phyloP scores from a whole-genome alignment of 2,797 vertebrate species.

The Hybognathus amarus region DNA sequence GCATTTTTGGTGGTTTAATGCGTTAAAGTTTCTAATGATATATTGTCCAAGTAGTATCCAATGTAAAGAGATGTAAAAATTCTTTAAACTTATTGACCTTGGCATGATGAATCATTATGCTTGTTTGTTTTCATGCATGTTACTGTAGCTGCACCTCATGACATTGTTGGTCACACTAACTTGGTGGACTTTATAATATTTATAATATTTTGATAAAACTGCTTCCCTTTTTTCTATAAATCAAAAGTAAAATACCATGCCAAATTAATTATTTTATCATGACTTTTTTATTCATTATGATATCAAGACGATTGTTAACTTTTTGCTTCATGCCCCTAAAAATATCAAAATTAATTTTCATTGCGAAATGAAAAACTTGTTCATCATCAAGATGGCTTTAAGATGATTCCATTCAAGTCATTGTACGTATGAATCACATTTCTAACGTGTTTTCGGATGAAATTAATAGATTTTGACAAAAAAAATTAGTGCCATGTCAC shows the following conservation, averaged over 20 bases:
- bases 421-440: not conserved
- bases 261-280: not conserved
- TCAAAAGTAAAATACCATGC: not conserved
- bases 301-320: not conserved
- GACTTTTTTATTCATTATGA: not conserved
- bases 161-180: not conserved
- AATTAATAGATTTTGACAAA: not conserved
- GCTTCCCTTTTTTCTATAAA: not conserved
- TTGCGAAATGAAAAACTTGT: not conserved
- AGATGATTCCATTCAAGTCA: not conserved
- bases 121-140: not conserved
- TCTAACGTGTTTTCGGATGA: not conserved
- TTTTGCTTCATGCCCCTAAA: not conserved
- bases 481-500: not conserved
- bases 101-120: not conserved
- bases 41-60: not conserved
- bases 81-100: not conserved
- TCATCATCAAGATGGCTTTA: not conserved
- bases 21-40: constrained; percentile 8
- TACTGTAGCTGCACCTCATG: not conserved
- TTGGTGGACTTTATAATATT: too few relatives aligned
- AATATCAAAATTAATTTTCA: not conserved
- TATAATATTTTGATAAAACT: not conserved
- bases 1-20: not conserved
- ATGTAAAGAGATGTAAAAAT: not conserved